Evolutionary conservation across 2,113 vertebrate genomes (phyloP).

Genomic region (Hyaena hyaena): DNA sequence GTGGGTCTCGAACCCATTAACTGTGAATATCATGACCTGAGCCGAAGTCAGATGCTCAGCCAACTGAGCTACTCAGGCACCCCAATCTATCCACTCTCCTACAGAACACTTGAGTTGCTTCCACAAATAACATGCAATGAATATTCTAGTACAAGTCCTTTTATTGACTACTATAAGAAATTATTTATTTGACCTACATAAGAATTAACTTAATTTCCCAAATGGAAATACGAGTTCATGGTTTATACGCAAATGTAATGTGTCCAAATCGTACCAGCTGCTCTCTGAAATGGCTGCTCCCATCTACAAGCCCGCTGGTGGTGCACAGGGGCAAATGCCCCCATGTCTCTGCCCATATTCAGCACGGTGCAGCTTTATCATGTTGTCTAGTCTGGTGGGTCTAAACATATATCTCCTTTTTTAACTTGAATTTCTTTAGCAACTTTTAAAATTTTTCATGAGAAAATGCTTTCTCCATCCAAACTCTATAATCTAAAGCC

Average conservation of each 20-base stretch:
- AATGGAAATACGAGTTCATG: not conserved
- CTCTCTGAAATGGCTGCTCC: not conserved
- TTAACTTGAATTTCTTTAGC: not conserved
- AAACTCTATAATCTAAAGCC: not conserved
- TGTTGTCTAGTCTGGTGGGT: not conserved
- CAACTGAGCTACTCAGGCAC: too few relatives aligned
- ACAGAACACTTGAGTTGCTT: not conserved
- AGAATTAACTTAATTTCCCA: not conserved
- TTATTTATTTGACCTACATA: not conserved
- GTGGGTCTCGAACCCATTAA: rapidly evolving
- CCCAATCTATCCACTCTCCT: not conserved
- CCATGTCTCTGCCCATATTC: not conserved
- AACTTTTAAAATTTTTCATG: not conserved
- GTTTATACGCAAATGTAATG: not conserved
- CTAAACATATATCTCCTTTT: not conserved
- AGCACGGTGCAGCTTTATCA: not conserved
- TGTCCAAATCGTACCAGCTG: not conserved
- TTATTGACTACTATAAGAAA: not conserved
- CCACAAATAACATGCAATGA: not conserved
- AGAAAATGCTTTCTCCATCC: not conserved
- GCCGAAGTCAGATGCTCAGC: too few relatives aligned
- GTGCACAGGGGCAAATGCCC: not conserved
- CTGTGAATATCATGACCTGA: too few relatives aligned
- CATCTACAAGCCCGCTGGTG: not conserved
- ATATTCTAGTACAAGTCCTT: not conserved